Conservation (phyloP, 2,113 vertebrate genomes). For the Oenanthe melanoleuca region DNA sequence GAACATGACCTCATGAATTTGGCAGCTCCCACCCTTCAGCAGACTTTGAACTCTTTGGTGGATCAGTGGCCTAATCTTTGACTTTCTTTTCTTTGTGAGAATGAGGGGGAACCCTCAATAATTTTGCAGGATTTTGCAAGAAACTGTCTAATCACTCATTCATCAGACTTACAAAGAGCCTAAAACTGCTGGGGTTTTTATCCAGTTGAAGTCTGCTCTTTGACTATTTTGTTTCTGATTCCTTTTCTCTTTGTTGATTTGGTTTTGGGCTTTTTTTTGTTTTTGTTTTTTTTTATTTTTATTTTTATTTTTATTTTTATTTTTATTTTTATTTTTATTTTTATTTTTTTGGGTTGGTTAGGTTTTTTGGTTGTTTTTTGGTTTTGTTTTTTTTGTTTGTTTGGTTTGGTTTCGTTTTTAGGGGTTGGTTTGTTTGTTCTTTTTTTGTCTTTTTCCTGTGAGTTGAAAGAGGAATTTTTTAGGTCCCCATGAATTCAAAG, state of each 20-base stretch:
- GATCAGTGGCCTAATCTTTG: background rate
- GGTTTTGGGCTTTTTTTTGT: background rate
- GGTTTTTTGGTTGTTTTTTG: background rate
- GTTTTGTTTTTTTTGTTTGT: background rate
- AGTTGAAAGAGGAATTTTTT: background rate
- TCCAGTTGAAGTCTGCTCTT: background rate
- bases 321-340: too few species aligned
- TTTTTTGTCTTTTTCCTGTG: background rate
- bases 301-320: too few species aligned
- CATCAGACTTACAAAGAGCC: background rate
- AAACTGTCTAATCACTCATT: background rate
- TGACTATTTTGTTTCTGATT: background rate
- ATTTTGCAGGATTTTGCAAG: background rate
- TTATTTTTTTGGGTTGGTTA: too few species aligned
- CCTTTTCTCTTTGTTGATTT: background rate
- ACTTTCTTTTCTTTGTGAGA: background rate
- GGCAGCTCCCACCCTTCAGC: slow-evolving; percentile 24
- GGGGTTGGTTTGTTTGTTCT: background rate
- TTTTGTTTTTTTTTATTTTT: too few species aligned
- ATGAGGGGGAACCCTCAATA: background rate
- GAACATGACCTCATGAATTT: slow-evolving; percentile 24
- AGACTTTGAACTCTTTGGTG: background rate
- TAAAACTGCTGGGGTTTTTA: background rate
- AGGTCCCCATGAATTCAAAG: background rate
- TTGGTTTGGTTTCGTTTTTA: too few species aligned